phyloP scores from a whole-genome alignment of 2,113 vertebrate species.

The Henicopernis longicauda region DNA sequence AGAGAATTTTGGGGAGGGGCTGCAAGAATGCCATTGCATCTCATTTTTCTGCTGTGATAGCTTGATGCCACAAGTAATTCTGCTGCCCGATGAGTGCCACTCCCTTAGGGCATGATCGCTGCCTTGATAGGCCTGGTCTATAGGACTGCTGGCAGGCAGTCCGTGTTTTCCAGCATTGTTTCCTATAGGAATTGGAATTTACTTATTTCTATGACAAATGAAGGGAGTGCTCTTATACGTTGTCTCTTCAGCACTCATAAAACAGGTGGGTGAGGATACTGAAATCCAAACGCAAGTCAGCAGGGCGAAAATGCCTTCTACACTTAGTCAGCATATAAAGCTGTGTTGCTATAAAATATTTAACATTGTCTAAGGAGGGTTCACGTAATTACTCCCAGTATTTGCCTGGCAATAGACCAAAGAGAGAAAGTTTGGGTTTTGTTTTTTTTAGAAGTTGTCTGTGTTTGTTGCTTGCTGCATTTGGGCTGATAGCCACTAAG shows the following conservation, averaged over 20 bases:
- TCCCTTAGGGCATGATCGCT: not conserved
- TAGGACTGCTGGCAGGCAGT: not conserved
- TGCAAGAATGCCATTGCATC: fast-evolving
- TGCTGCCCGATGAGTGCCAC: fast-evolving
- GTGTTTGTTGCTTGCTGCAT: not conserved
- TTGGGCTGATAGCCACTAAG: not conserved
- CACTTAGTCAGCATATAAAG: not conserved
- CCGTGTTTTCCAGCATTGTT: fast-evolving
- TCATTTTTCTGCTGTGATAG: not conserved
- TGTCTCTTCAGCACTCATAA: not conserved
- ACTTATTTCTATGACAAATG: not conserved
- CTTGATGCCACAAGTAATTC: not conserved
- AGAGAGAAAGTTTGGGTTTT: not conserved
- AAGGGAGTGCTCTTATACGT: not conserved
- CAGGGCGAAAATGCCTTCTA: not conserved
- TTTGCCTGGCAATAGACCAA: not conserved
- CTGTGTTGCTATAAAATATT: not conserved
- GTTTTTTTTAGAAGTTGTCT: not conserved
- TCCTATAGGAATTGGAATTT: not conserved
- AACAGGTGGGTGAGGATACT: not conserved
- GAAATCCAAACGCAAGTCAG: not conserved
- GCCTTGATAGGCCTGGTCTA: not conserved
- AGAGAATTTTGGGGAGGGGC: not conserved
- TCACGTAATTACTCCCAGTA: not conserved
- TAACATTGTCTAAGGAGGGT: not conserved